Percentiles rank a stretch among this genome's conserved stretches.
Conservation (phyloP, 2,113 vertebrate species). For the Cryptomyrus ogoouensis region DNA sequence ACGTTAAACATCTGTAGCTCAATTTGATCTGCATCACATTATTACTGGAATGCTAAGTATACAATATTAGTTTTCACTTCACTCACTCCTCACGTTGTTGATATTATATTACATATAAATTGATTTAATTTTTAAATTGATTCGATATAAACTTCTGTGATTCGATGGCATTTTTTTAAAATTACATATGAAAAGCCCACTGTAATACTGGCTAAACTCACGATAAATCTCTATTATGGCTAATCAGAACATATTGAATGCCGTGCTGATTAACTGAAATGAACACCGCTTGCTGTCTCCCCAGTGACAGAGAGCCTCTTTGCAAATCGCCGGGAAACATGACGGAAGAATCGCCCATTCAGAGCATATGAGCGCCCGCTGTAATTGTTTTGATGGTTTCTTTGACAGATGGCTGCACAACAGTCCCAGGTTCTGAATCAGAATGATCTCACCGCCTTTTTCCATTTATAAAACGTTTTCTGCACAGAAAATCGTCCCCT, state of each 20-base stretch:
- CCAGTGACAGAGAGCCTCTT: neutral
- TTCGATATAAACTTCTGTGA: neutral
- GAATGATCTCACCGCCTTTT: neutral
- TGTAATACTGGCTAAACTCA: slow-evolving; percentile 11
- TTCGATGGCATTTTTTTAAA: no score
- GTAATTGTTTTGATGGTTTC: neutral
- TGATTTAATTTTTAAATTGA: neutral
- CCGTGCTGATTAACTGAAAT: slow-evolving; percentile 6
- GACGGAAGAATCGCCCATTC: neutral
- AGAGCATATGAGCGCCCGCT: neutral
- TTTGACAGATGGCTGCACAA: neutral
- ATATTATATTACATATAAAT: neutral
- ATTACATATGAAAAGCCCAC: neutral
- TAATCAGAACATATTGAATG: slow-evolving; percentile 7
- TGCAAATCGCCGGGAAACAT: neutral
- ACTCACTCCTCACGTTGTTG: neutral
- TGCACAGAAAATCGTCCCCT: neutral
- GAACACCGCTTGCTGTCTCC: neutral
- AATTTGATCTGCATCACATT: neutral
- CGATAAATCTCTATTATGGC: slow-evolving; percentile 13
- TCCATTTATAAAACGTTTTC: neutral
- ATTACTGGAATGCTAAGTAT: neutral
- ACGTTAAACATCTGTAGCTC: neutral
- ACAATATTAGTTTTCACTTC: neutral
- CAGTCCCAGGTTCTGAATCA: neutral